A percentile compares a stretch with the other conserved stretches of the same genome.
phyloP scores from a whole-genome alignment of 1,140 invertebrate genomes.

The Magallana ariakensis region DNA sequence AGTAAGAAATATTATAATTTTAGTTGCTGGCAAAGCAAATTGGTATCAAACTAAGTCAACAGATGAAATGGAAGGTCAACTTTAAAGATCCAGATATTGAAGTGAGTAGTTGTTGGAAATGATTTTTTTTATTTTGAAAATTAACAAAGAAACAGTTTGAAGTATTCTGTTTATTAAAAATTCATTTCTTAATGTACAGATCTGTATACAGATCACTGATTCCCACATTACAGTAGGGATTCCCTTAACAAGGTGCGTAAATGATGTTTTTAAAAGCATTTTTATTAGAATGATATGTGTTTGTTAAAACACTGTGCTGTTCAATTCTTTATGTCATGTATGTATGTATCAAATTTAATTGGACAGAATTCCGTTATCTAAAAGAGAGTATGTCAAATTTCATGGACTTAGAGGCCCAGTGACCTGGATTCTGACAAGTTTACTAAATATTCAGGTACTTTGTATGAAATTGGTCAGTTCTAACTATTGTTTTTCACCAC shows the following conservation, averaged over 20 bases:
- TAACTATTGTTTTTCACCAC: too few species aligned
- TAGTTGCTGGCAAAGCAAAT: conserved; percentile 24
- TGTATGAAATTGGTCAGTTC: neutral
- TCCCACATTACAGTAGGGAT: neutral
- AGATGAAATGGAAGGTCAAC: conserved; percentile 7
- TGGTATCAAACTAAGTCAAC: neutral
- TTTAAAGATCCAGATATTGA: conserved; percentile 20
- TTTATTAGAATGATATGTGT: too few species aligned
- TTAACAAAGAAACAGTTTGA: too few species aligned
- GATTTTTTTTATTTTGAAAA: too few species aligned
- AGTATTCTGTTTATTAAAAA: too few species aligned
- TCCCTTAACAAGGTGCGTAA: neutral
- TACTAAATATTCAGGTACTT: neutral
- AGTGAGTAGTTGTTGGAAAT: neutral
- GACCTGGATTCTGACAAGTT: neutral
- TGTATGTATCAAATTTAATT: too few species aligned
- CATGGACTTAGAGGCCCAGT: conserved; percentile 11
- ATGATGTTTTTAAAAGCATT: neutral
- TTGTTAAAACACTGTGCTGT: too few species aligned
- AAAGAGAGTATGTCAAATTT: neutral
- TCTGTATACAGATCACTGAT: neutral
- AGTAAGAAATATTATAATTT: neutral
- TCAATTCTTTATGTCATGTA: too few species aligned
- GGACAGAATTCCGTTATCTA: conserved; percentile 1
- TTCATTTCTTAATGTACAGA: neutral